phyloP scores from a whole-genome alignment of 2,888 invertebrate species.

The Melanchra persicariae region DNA sequence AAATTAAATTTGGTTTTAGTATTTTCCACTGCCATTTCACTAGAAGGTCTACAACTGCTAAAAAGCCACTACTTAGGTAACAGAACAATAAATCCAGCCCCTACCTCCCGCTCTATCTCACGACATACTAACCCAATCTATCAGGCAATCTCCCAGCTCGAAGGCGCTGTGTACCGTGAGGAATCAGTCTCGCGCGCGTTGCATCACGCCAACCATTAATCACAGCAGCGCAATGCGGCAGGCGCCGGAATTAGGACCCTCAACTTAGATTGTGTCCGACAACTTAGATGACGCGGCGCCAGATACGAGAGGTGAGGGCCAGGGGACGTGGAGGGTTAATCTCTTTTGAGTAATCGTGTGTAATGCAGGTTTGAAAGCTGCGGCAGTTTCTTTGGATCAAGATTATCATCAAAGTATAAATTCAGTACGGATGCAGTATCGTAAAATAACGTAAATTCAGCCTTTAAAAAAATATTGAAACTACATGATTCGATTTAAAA shows the following conservation, averaged over 20 bases:
- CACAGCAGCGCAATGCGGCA: slow-evolving; percentile 49
- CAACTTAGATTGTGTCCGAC: slow-evolving; percentile 70
- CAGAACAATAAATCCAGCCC: not conserved
- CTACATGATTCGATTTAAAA: too few relatives aligned
- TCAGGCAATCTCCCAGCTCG: slow-evolving; percentile 30
- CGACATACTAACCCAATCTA: slow-evolving; percentile 42
- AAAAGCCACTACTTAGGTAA: not conserved
- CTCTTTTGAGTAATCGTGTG: not conserved
- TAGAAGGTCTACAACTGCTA: not conserved
- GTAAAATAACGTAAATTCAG: too few relatives aligned
- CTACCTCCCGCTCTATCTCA: slow-evolving; percentile 8
- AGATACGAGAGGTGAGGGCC: not conserved
- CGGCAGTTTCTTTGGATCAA: too few relatives aligned
- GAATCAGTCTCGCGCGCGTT: slow-evolving; percentile 57
- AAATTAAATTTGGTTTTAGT: not conserved
- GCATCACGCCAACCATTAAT: slow-evolving; percentile 42
- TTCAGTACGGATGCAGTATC: too few relatives aligned
- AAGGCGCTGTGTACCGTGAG: slow-evolving; percentile 25
- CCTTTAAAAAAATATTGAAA: too few relatives aligned
- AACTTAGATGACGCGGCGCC: slow-evolving; percentile 68
- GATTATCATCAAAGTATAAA: too few relatives aligned
- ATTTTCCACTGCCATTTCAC: too few relatives aligned
- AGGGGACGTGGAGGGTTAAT: not conserved
- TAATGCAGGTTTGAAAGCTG: not conserved
- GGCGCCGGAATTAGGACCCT: slow-evolving; percentile 33